Evolutionary conservation across 1,140 invertebrate genomes (phyloP).

Genomic region (Apis dorsata): DNA sequence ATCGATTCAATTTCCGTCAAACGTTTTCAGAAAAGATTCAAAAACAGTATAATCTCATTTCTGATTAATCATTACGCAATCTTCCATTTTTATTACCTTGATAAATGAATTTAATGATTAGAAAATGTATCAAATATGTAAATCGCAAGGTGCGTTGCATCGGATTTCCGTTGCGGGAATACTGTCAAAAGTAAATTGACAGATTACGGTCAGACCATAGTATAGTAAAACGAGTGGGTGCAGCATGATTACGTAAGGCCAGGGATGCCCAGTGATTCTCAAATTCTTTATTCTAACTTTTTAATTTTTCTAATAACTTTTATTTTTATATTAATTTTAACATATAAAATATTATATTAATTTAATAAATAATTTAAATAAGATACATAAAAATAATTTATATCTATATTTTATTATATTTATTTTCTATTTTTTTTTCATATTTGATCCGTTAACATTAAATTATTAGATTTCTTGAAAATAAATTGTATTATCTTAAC

Average conservation of each 20-base stretch:
- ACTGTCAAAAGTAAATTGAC: slow-evolving; percentile 60
- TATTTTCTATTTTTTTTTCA: background rate
- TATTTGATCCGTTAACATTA: background rate
- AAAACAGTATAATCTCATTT: background rate
- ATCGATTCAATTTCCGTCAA: slow-evolving; percentile 27
- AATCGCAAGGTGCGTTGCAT: slow-evolving; percentile 52
- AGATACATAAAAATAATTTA: no score
- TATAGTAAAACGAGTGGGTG: slow-evolving; percentile 50
- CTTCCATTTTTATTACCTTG: slow-evolving; percentile 24
- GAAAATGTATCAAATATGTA: slow-evolving; percentile 56
- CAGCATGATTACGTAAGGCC: slow-evolving; percentile 63
- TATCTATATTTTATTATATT: no score
- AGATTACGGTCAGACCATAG: slow-evolving; percentile 55
- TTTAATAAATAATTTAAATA: background rate
- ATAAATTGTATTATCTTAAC: background rate
- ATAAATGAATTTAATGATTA: slow-evolving; percentile 26
- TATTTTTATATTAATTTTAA: background rate
- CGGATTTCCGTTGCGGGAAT: slow-evolving; percentile 57
- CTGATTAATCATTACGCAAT: slow-evolving; percentile 33
- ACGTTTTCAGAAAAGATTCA: slow-evolving; percentile 6
- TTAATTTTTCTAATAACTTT: background rate
- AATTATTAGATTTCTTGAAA: background rate
- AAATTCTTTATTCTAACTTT: background rate
- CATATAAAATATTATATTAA: background rate
- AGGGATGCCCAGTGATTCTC: slow-evolving; percentile 32